Percentiles rank a stretch among this genome's conserved stretches.
Evolutionary conservation across 2,113 vertebrate genomes (phyloP).

Genomic region (Morone saxatilis): DNA sequence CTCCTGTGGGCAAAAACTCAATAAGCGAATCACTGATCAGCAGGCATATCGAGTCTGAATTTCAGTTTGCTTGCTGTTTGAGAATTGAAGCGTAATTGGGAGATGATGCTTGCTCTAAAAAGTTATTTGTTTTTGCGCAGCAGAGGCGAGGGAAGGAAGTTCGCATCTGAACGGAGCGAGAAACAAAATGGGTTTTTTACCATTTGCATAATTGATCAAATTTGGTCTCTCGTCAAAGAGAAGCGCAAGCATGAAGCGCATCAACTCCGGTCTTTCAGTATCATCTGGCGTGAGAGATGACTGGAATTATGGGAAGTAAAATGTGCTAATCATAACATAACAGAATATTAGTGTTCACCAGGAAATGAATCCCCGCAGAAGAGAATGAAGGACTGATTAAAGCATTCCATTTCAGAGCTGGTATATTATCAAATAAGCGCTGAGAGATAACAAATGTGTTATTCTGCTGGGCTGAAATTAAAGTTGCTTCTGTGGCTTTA

Average conservation of each 20-base stretch:
- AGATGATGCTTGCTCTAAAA: slow-evolving; percentile 28
- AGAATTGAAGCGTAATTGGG: slow-evolving; percentile 37
- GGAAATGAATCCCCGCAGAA: slow-evolving; percentile 62
- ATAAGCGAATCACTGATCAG: slow-evolving; percentile 33
- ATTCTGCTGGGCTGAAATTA: not conserved
- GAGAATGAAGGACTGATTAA: slow-evolving; percentile 59
- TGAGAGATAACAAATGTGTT: slow-evolving; percentile 16
- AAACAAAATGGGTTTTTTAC: slow-evolving; percentile 42
- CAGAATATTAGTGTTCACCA: slow-evolving; percentile 51
- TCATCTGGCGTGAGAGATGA: slow-evolving; percentile 50
- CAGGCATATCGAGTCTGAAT: not conserved
- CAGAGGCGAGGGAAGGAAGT: slow-evolving; percentile 47
- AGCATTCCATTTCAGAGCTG: slow-evolving; percentile 38
- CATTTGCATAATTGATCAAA: slow-evolving; percentile 69
- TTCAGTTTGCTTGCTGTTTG: not conserved
- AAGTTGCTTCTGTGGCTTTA: not conserved
- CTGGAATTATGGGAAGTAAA: slow-evolving; percentile 53
- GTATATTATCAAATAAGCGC: slow-evolving; percentile 17
- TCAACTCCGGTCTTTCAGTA: slow-evolving; percentile 20
- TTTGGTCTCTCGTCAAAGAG: slow-evolving; percentile 40
- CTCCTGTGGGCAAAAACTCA: not conserved
- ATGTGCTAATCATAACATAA: slow-evolving; percentile 59
- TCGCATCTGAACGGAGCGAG: slow-evolving; percentile 33
- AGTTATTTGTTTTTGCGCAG: slow-evolving; percentile 56
- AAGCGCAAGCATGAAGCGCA: slow-evolving; percentile 22